These are phyloP conservation scores for Anadara kagoshimensis DNA, from an alignment of 1,140 invertebrate species.

Conservation along the genomic window DNA sequence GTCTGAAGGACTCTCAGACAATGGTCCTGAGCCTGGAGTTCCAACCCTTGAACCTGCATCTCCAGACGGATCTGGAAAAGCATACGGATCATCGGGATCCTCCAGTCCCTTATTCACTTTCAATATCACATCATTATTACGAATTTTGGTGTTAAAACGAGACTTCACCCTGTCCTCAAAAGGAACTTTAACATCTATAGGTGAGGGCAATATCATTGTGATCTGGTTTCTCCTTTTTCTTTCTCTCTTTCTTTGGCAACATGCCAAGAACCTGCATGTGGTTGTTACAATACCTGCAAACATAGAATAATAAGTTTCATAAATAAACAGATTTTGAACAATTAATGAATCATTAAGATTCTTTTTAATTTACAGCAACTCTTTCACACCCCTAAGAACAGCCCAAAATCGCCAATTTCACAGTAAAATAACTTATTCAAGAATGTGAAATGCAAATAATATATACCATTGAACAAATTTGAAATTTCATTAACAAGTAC, in stretches of 20 bases:
- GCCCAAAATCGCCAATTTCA: too few relatives aligned
- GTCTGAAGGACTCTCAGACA: slow-evolving; percentile 30
- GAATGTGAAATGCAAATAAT: too few relatives aligned
- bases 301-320: slow-evolving; percentile 15
- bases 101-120: slow-evolving; percentile 45
- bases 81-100: slow-evolving; percentile 77
- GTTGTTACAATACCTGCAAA: slow-evolving; percentile 76
- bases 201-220: slow-evolving; percentile 6
- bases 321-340: not conserved
- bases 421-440: too few relatives aligned
- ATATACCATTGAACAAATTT: too few relatives aligned
- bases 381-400: too few relatives aligned
- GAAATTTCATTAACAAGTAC: too few relatives aligned
- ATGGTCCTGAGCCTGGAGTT: slow-evolving; percentile 23
- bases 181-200: slow-evolving; percentile 62
- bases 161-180: slow-evolving; percentile 76
- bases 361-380: not conserved
- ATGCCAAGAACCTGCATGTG: slow-evolving; percentile 78
- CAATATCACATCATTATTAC: slow-evolving; percentile 11
- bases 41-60: slow-evolving; percentile 24
- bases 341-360: not conserved
- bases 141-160: slow-evolving; percentile 69
- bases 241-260: slow-evolving; percentile 76
- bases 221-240: slow-evolving; percentile 76
- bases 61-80: slow-evolving; percentile 75